Evolutionary conservation across 2,888 invertebrate species (phyloP).

Genomic region (Drosophila affinis): DNA sequence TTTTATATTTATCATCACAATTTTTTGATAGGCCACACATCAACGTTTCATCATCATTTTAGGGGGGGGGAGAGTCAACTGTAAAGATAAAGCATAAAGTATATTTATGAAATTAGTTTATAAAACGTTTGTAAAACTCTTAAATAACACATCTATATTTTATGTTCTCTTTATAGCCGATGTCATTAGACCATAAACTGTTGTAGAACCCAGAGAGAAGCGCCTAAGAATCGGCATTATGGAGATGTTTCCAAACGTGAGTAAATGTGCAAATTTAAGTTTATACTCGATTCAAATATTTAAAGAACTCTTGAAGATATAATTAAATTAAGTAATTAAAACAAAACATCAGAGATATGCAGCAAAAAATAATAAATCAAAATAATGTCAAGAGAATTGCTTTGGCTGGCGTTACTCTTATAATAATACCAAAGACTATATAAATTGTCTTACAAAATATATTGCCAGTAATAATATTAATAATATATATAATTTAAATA

Average conservation of each 20-base stretch:
- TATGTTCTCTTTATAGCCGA: conserved; percentile 38
- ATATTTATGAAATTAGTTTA: conserved; percentile 25
- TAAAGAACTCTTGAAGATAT: conserved; percentile 10
- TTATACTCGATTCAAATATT: conserved; percentile 42
- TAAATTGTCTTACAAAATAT: no score
- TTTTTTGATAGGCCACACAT: conserved; percentile 28
- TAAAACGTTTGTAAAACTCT: conserved; percentile 32
- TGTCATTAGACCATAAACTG: conserved; percentile 17
- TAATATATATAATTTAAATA: no score
- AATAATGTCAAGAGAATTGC: not conserved
- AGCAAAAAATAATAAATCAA: conserved; percentile 25
- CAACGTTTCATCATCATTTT: conserved; percentile 28
- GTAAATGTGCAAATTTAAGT: conserved; percentile 29
- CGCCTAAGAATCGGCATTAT: conserved; percentile 32
- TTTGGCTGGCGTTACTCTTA: not conserved
- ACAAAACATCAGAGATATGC: conserved; percentile 52
- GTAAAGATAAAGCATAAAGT: conserved; percentile 29
- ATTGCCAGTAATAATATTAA: no score
- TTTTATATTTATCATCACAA: conserved; percentile 60
- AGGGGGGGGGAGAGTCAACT: conserved; percentile 40
- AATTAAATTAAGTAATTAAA: not conserved
- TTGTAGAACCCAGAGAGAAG: conserved; percentile 6
- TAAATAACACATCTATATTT: conserved; percentile 38
- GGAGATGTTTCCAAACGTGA: conserved; percentile 57
- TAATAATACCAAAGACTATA: not conserved